These are phyloP conservation scores for Anthopleura xanthogrammica DNA, from an alignment of 92 coral and sea anemone species.

Conservation along the genomic window DNA sequence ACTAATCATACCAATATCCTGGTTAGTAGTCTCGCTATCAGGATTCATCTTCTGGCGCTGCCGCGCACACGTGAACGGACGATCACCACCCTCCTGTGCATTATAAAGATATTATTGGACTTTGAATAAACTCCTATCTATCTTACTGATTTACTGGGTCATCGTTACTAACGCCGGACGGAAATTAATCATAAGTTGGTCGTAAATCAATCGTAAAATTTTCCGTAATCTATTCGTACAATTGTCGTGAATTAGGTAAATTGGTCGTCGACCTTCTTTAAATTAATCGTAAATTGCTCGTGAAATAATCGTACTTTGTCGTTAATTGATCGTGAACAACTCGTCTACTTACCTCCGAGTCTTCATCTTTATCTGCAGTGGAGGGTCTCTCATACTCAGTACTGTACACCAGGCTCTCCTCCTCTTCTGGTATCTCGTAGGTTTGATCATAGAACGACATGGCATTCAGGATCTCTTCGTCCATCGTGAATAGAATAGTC, in stretches of 20 bases:
- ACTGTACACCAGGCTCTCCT: slow-evolving; percentile 75
- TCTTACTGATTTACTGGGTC: too few relatives aligned
- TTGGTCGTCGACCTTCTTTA: too few relatives aligned
- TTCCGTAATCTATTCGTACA: too few relatives aligned
- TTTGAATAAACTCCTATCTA: too few relatives aligned
- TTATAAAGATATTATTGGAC: too few relatives aligned
- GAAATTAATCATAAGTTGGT: too few relatives aligned
- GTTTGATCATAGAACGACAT: slow-evolving; percentile 97
- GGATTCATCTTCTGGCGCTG: slow-evolving; percentile 49
- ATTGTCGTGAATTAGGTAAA: too few relatives aligned
- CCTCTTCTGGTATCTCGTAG: slow-evolving; percentile 90
- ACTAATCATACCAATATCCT: background rate
- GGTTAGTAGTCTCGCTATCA: slow-evolving; percentile 3
- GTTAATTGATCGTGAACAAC: background rate
- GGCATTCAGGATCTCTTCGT: slow-evolving; percentile 86
- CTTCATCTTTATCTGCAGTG: slow-evolving; percentile 82
- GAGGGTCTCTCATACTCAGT: slow-evolving; percentile 82
- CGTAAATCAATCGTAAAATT: too few relatives aligned
- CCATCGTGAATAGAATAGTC: slow-evolving; percentile 97
- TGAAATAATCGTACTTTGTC: too few relatives aligned
- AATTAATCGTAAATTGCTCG: too few relatives aligned
- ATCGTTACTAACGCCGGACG: background rate
- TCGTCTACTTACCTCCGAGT: slow-evolving; percentile 29
- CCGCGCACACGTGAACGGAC: slow-evolving; percentile 91
- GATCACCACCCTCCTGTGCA: slow-evolving; percentile 77